phyloP scores from a whole-genome alignment of 1,140 invertebrate species.

The Rhopalosiphum padi region DNA sequence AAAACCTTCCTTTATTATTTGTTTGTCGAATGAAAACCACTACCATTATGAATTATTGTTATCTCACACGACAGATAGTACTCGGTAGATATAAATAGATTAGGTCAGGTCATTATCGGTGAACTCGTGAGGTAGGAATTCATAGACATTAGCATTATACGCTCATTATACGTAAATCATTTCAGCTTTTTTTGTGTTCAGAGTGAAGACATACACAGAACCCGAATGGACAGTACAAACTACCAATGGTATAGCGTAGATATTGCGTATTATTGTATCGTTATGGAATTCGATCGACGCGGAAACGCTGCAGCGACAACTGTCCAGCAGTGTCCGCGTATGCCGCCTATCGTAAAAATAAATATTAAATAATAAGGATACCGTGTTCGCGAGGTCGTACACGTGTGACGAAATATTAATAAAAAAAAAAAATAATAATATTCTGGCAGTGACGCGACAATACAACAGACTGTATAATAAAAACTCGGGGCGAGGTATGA shows the following conservation, averaged over 20 bases:
- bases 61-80: not conserved
- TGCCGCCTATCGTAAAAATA: no score
- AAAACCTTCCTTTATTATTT: not conserved
- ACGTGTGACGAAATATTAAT: not conserved
- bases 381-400: not conserved
- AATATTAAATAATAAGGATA: no score
- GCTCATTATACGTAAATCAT: not conserved
- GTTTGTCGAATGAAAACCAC: not conserved
- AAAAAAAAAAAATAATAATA: not conserved
- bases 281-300: not conserved
- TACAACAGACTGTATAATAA: not conserved
- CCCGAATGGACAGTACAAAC: not conserved
- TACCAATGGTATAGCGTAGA: no score
- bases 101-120: not conserved
- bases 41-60: rapidly evolving
- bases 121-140: not conserved
- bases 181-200: not conserved
- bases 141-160: not conserved
- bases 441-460: not conserved
- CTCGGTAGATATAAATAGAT: not conserved
- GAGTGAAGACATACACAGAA: not conserved
- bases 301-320: no score
- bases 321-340: no score
- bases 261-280: not conserved
- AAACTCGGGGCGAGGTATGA: not conserved